Conservation (phyloP, 2,888 invertebrate genomes). For the Ypsolopha scabrella region DNA sequence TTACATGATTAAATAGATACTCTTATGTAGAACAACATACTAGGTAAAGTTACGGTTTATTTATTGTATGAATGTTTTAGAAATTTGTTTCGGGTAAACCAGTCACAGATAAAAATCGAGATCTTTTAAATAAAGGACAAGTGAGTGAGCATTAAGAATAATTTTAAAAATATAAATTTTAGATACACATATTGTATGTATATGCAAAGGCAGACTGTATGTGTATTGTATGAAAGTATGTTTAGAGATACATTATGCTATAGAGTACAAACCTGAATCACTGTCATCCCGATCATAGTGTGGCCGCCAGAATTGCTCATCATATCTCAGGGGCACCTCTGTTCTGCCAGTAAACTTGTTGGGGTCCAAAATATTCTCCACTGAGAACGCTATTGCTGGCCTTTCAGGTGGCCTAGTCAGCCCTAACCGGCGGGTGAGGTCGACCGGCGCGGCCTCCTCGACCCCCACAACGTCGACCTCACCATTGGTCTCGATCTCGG, state of each 20-base stretch:
- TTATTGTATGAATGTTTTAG: too few relatives aligned
- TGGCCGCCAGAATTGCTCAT: slow-evolving; percentile 69
- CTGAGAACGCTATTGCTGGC: slow-evolving; percentile 81
- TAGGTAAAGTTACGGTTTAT: too few relatives aligned
- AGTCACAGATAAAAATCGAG: too few relatives aligned
- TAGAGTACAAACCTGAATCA: slow-evolving; percentile 59
- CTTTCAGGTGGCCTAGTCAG: slow-evolving; percentile 71
- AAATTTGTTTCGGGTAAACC: too few relatives aligned
- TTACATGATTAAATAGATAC: too few relatives aligned
- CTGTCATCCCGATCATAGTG: slow-evolving; percentile 70
- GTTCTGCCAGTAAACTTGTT: slow-evolving; percentile 87
- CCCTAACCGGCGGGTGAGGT: slow-evolving; percentile 61
- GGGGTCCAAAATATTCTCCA: slow-evolving; percentile 91
- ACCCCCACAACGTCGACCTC: slow-evolving; percentile 63
- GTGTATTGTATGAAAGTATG: too few relatives aligned
- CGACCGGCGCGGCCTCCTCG: slow-evolving; percentile 59
- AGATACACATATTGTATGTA: too few relatives aligned
- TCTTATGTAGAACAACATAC: too few relatives aligned
- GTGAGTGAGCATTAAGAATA: background rate
- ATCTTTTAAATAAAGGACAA: too few relatives aligned
- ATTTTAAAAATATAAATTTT: background rate
- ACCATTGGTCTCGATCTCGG: slow-evolving; percentile 44
- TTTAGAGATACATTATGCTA: too few relatives aligned
- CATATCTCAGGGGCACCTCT: slow-evolving; percentile 64
- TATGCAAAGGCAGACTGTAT: too few relatives aligned